These are phyloP conservation scores for Platycheirus albimanus DNA, from an alignment of 2,888 invertebrate genomes.

Conservation along the genomic window DNA sequence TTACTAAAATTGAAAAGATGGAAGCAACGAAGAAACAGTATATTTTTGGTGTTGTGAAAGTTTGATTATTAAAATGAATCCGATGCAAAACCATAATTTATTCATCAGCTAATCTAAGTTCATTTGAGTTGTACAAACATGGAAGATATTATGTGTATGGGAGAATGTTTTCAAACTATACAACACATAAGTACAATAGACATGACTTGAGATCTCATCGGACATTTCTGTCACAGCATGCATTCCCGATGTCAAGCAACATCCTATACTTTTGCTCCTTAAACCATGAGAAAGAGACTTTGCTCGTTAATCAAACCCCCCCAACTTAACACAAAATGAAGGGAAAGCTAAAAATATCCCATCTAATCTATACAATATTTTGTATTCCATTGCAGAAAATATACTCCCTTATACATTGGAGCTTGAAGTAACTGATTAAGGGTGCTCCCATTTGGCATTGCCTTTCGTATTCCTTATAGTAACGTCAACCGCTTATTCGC, in stretches of 20 bases:
- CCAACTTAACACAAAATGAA: not conserved
- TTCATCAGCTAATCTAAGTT: too few relatives aligned
- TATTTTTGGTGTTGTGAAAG: too few relatives aligned
- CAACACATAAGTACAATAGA: too few relatives aligned
- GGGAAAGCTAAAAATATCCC: constrained; percentile 23
- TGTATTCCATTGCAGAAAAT: constrained; percentile 2
- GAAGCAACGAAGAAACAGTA: too few relatives aligned
- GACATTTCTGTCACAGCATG: constrained; percentile 1
- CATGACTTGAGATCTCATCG: too few relatives aligned
- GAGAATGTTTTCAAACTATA: too few relatives aligned
- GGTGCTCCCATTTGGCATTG: constrained; percentile 30
- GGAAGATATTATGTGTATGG: too few relatives aligned
- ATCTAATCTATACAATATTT: constrained; percentile 48
- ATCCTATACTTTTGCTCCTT: constrained; percentile 5
- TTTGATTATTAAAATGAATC: too few relatives aligned
- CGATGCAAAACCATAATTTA: too few relatives aligned
- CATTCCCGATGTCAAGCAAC: not conserved
- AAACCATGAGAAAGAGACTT: not conserved
- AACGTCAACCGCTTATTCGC: constrained; percentile 69
- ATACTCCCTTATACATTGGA: not conserved
- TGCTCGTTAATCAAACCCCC: constrained; percentile 22
- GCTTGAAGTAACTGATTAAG: constrained; percentile 45
- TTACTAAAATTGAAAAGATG: too few relatives aligned
- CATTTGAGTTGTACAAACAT: too few relatives aligned
- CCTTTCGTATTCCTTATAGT: constrained; percentile 40